phyloP scores from a whole-genome alignment of 2,797 vertebrate species.

The Falco berigora region DNA sequence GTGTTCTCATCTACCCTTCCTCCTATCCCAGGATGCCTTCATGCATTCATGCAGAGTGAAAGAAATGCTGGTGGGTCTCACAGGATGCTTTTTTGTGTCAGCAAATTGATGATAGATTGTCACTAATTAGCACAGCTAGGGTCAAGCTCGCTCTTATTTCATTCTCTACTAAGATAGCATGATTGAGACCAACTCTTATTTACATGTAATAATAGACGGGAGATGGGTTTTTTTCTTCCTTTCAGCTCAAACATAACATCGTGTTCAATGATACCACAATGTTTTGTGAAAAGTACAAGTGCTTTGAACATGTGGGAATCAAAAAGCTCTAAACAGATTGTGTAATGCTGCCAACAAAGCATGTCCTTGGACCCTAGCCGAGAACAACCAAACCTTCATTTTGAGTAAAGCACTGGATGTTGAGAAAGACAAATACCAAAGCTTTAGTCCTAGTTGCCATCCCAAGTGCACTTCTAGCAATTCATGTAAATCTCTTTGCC shows the following conservation, averaged over 20 bases:
- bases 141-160: neutral
- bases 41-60: neutral
- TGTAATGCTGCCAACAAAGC: neutral
- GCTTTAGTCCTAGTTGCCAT: neutral
- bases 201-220: neutral
- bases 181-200: neutral
- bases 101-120: neutral
- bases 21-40: neutral
- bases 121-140: neutral
- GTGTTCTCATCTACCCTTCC: neutral
- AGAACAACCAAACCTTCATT: slow-evolving; percentile 31
- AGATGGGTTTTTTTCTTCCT: neutral
- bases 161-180: neutral
- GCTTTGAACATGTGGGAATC: slow-evolving; percentile 29
- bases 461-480: neutral
- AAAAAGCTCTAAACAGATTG: slow-evolving; percentile 20
- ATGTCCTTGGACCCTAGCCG: slow-evolving; percentile 12
- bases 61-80: neutral
- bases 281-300: slow-evolving; percentile 41
- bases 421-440: neutral
- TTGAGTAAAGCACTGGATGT: neutral
- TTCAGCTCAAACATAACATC: neutral
- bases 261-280: slow-evolving; percentile 8
- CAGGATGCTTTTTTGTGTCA: neutral
- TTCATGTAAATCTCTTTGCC: neutral